phyloP scores from a whole-genome alignment of 2,888 invertebrate genomes.

The Parnassius glacialis region DNA sequence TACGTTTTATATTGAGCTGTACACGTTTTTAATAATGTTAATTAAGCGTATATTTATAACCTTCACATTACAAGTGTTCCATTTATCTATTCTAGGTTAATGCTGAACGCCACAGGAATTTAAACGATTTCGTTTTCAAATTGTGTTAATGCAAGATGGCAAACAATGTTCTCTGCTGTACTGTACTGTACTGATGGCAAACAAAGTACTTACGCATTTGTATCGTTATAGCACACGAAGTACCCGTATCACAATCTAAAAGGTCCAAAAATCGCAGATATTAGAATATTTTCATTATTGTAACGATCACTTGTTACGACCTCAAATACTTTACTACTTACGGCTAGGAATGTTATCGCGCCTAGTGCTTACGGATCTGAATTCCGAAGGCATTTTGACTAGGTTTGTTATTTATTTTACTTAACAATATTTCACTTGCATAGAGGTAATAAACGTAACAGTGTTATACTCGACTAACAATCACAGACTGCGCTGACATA shows the following conservation, averaged over 20 bases:
- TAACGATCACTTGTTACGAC: slow-evolving; percentile 19
- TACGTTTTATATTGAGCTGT: no score
- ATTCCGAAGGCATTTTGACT: slow-evolving; percentile 59
- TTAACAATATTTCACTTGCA: slow-evolving; percentile 29
- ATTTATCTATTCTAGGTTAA: slow-evolving; percentile 27
- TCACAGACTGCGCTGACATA: slow-evolving; percentile 67
- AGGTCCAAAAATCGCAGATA: slow-evolving; percentile 58
- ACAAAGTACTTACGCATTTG: slow-evolving; percentile 74
- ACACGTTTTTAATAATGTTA: no score
- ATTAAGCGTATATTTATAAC: no score
- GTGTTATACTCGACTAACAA: slow-evolving; percentile 60
- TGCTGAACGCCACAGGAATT: slow-evolving; percentile 15
- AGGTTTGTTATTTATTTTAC: slow-evolving; percentile 28
- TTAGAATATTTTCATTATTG: slow-evolving; percentile 27
- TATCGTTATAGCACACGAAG: slow-evolving; percentile 77
- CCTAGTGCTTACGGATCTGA: slow-evolving; percentile 62
- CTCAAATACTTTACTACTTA: slow-evolving; percentile 55
- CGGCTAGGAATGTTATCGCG: slow-evolving; percentile 72
- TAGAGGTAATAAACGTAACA: slow-evolving; percentile 48
- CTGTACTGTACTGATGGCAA: no score
- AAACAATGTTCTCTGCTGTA: slow-evolving; percentile 15
- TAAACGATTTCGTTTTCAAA: slow-evolving; percentile 7
- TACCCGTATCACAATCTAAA: slow-evolving; percentile 78
- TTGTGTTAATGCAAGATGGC: slow-evolving; percentile 9
- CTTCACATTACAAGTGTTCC: neutral